Conservation (phyloP, 2,797 vertebrate species). For the Acropternis orthonyx region DNA sequence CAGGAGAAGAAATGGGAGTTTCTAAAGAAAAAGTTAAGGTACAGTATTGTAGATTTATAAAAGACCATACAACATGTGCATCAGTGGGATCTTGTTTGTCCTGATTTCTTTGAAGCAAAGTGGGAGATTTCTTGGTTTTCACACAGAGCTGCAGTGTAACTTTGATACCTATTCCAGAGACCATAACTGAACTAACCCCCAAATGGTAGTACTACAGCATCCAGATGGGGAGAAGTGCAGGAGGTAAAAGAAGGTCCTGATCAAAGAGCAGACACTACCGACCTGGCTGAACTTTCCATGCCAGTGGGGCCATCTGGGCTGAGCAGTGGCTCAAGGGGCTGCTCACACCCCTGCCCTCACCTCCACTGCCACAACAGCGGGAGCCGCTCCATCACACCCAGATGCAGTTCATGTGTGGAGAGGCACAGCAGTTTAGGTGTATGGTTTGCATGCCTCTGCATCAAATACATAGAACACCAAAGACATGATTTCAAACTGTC, state of each 20-base stretch:
- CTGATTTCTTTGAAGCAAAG: constrained; percentile 6
- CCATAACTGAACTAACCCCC: constrained; percentile 7
- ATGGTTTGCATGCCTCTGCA: accelerated
- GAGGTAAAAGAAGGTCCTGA: not conserved
- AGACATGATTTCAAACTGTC: not conserved
- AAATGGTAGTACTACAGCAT: not conserved
- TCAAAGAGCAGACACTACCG: not conserved
- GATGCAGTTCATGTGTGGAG: accelerated
- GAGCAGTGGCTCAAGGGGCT: not conserved
- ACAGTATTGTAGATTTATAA: constrained; percentile 39
- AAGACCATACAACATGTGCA: not conserved
- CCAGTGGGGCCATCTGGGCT: accelerated
- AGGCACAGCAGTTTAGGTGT: not conserved
- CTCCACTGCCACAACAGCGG: not conserved
- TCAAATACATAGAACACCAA: not conserved
- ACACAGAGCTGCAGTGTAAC: not conserved
- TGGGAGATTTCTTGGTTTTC: not conserved
- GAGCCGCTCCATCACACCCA: accelerated
- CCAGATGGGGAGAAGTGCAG: not conserved
- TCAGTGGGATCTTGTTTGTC: constrained; percentile 31
- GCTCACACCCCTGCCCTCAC: not conserved
- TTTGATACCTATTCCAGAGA: constrained; percentile 27
- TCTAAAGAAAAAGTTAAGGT: constrained; percentile 59
- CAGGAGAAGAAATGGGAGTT: constrained; percentile 50
- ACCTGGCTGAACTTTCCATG: not conserved